Percentiles rank a stretch among this genome's conserved stretches.
These are phyloP conservation scores for Caenorhabditis imperialis DNA, from an alignment of 2,888 invertebrate species.

Conservation along the genomic window DNA sequence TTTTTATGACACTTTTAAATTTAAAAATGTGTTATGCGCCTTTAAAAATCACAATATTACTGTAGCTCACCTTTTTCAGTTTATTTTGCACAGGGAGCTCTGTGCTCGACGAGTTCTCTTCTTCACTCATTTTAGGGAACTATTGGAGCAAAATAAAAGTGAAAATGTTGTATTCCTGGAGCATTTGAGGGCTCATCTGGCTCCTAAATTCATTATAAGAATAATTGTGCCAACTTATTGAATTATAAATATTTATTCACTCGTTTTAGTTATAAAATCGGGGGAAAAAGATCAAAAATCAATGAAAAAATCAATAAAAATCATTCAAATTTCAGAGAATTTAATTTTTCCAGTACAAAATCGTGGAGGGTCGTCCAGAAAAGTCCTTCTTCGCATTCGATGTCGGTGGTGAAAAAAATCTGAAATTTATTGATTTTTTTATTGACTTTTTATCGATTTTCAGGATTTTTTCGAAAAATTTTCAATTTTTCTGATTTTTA, in stretches of 20 bases:
- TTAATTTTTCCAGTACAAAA: conserved; percentile 42
- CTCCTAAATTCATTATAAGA: too few species aligned
- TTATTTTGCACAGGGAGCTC: conserved; percentile 43
- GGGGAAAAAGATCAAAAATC: not conserved
- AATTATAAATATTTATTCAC: too few species aligned
- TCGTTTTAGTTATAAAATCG: too few species aligned
- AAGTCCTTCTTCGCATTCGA: conserved; percentile 54
- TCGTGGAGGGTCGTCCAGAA: conserved; percentile 57
- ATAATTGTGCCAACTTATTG: too few species aligned
- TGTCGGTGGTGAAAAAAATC: conserved; percentile 62
- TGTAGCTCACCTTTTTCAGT: conserved; percentile 37
- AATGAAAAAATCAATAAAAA: not conserved
- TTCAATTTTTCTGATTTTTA: too few species aligned
- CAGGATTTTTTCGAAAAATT: too few species aligned
- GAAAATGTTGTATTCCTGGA: not conserved
- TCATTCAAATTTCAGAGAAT: conserved; percentile 13
- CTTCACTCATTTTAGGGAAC: conserved; percentile 32
- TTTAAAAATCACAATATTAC: too few species aligned
- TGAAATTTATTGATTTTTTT: conserved; percentile 25
- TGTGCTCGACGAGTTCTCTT: conserved; percentile 47
- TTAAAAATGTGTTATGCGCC: too few species aligned
- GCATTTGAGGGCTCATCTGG: not conserved
- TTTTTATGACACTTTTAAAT: too few species aligned
- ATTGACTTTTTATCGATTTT: too few species aligned
- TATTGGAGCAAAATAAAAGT: not conserved